Evolutionary conservation across 2,888 invertebrate species (phyloP).

Genomic region (Diadromus collaris): DNA sequence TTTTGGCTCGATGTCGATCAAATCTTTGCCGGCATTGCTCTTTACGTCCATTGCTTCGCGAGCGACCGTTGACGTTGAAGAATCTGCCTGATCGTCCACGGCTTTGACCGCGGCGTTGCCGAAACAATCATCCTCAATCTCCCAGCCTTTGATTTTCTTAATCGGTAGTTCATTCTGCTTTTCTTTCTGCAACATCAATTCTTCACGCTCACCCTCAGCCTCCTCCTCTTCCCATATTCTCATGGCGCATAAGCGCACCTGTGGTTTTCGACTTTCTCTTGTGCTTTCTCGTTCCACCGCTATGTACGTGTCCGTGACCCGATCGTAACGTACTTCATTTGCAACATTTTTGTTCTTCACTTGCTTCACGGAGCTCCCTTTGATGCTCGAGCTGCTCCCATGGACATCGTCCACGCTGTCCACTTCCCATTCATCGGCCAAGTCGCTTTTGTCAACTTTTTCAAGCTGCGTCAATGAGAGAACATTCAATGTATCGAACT

Average conservation of each 20-base stretch:
- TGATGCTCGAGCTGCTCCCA: constrained; percentile 47
- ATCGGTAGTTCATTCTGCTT: constrained; percentile 48
- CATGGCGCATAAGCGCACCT: constrained; percentile 70
- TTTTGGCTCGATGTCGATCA: constrained; percentile 27
- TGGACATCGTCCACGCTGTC: constrained; percentile 75
- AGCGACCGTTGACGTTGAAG: constrained; percentile 10
- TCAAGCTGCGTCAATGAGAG: constrained; percentile 76
- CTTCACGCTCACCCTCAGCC: constrained; percentile 77
- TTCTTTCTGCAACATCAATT: constrained; percentile 68
- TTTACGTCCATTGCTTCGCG: background rate
- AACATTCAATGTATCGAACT: constrained; percentile 75
- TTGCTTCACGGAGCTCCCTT: constrained; percentile 10
- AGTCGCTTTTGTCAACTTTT: constrained; percentile 67
- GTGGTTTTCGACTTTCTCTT: constrained; percentile 68
- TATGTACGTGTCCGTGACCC: constrained; percentile 76
- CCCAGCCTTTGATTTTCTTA: constrained; percentile 64
- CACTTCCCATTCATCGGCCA: constrained; percentile 78
- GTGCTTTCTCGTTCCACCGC: constrained; percentile 69
- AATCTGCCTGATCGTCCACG: constrained; percentile 21
- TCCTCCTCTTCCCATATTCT: constrained; percentile 79
- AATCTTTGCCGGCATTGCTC: background rate
- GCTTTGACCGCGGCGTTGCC: constrained; percentile 15
- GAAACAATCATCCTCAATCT: constrained; percentile 65
- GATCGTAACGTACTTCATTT: constrained; percentile 75
- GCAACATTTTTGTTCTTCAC: constrained; percentile 69